A percentile compares a stretch with the other conserved stretches of the same genome.
phyloP scores from a whole-genome alignment of 1,140 invertebrate species.

The Platorchestia sp. region DNA sequence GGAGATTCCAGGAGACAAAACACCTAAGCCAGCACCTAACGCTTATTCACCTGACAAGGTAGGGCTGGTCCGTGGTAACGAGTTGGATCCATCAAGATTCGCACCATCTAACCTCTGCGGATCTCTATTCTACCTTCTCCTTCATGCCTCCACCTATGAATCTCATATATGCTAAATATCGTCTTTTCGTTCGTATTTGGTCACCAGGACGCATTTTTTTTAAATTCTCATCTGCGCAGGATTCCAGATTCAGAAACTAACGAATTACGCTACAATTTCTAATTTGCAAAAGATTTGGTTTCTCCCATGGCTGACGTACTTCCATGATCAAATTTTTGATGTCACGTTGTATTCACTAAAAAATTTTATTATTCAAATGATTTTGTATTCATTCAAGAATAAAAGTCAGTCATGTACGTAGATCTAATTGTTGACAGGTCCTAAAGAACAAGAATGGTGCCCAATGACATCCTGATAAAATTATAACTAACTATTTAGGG shows the following conservation, averaged over 20 bases:
- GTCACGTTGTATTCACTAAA: neutral
- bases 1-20: constrained; percentile 59
- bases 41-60: constrained; percentile 64
- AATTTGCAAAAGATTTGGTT: neutral
- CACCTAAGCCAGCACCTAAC: constrained; percentile 63
- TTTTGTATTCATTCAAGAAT: neutral
- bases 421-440: neutral
- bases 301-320: neutral
- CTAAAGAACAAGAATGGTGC: no score
- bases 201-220: neutral
- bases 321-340: neutral
- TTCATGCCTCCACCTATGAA: neutral
- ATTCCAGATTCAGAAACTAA: neutral
- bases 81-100: neutral
- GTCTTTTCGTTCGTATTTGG: neutral
- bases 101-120: neutral
- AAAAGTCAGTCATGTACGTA: neutral
- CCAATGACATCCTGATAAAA: neutral
- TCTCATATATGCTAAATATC: neutral
- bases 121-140: neutral
- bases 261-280: neutral
- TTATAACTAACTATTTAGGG: no score
- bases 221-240: neutral
- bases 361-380: neutral
- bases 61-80: neutral